Evolutionary conservation across 2,797 vertebrate genomes (phyloP).

Genomic region (Ctenochaetus hawaiiensis): DNA sequence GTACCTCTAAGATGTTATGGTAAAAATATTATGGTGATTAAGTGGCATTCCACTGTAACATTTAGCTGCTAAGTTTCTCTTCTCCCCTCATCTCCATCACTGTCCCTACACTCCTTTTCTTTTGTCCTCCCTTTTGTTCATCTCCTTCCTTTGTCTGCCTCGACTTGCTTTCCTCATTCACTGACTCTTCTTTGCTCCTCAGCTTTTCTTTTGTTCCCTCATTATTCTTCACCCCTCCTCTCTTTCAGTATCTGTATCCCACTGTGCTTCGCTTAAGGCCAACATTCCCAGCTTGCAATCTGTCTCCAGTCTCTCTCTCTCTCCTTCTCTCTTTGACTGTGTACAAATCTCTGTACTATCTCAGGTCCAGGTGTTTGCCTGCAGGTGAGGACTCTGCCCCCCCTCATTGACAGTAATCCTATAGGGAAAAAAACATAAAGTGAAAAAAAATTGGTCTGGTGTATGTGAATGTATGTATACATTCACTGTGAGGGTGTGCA

Average conservation of each 20-base stretch:
- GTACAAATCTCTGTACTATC: conserved; percentile 7
- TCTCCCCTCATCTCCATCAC: background rate
- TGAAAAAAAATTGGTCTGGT: background rate
- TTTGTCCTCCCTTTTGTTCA: conserved; percentile 7
- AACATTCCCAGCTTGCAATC: conserved; percentile 32
- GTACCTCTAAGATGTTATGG: background rate
- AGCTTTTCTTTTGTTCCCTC: conserved; percentile 1
- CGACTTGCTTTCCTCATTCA: background rate
- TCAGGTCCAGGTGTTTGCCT: conserved; percentile 69
- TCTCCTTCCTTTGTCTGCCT: conserved; percentile 14
- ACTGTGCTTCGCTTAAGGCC: conserved; percentile 31
- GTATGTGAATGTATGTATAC: background rate
- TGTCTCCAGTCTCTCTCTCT: conserved; percentile 10
- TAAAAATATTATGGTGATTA: background rate
- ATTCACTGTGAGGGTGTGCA: no score
- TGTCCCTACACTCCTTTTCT: background rate
- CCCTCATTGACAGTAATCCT: no score
- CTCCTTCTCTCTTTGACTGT: conserved; percentile 4
- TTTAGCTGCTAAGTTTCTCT: background rate
- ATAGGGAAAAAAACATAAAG: background rate
- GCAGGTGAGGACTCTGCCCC: conserved; percentile 37
- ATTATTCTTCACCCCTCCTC: background rate
- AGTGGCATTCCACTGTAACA: no score
- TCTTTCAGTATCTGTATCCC: conserved; percentile 12
- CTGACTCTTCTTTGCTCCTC: background rate